phyloP scores from a whole-genome alignment of 92 coral and sea anemone species.

The Meandrina meandrites region DNA sequence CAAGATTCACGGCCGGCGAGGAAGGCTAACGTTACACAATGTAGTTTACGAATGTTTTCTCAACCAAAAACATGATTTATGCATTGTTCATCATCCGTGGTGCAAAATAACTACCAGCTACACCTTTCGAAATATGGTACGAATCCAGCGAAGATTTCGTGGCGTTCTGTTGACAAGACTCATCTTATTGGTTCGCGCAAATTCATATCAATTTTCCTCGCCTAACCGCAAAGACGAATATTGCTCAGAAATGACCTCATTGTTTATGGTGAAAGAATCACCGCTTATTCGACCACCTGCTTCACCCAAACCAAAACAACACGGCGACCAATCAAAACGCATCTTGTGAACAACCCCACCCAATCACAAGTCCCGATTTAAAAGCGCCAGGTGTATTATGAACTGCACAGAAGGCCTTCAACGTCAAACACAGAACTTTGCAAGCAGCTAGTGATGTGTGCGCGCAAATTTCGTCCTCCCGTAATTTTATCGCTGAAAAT shows the following conservation, averaged over 20 bases:
- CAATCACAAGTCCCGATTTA: slow-evolving; percentile 21
- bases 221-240: slow-evolving; percentile 43
- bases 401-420: not conserved
- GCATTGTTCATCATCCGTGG: not conserved
- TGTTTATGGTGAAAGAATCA: slow-evolving; percentile 42
- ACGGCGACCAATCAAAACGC: slow-evolving; percentile 25
- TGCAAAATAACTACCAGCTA: not conserved
- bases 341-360: not conserved
- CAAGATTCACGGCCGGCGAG: not conserved
- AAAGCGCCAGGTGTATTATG: slow-evolving; percentile 20
- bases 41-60: not conserved
- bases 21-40: not conserved
- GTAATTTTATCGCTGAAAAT: not conserved
- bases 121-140: not conserved
- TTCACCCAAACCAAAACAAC: slow-evolving; percentile 29
- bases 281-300: slow-evolving; percentile 41
- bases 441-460: slow-evolving; percentile 19
- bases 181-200: slow-evolving; percentile 41
- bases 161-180: slow-evolving; percentile 28
- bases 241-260: slow-evolving; percentile 51
- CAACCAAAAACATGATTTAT: not conserved
- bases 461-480: not conserved
- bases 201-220: slow-evolving; percentile 35
- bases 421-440: not conserved
- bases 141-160: not conserved